A percentile compares a stretch with the other conserved stretches of the same genome.
phyloP scores from a whole-genome alignment of 2,888 invertebrate genomes.

The Scelioninae gen. 1 region DNA sequence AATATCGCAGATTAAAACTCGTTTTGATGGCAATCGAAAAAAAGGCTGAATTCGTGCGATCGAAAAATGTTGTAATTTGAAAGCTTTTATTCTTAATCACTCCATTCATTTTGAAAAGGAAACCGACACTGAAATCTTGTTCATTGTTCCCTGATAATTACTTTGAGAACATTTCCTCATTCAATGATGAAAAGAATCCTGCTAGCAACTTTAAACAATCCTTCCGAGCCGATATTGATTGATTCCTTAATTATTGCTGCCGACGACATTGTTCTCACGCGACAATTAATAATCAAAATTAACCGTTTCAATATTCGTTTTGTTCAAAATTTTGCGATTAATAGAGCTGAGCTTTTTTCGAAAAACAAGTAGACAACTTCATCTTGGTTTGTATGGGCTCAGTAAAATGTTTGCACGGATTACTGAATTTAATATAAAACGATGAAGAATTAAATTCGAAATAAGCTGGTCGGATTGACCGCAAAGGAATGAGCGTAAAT shows the following conservation, averaged over 20 bases:
- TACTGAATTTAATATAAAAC: too few species aligned
- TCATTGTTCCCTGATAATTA: constrained; percentile 61
- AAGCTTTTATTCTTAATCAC: constrained; percentile 63
- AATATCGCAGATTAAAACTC: constrained; percentile 36
- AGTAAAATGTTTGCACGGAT: too few species aligned
- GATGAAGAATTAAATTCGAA: too few species aligned
- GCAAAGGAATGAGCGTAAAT: constrained; percentile 14
- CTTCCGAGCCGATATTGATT: constrained; percentile 47
- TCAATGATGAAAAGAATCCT: constrained; percentile 48
- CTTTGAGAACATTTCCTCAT: constrained; percentile 58
- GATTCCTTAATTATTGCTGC: constrained; percentile 52
- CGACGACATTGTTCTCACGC: constrained; percentile 40
- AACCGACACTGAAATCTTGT: constrained; percentile 50
- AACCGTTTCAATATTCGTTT: too few species aligned
- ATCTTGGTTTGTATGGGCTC: too few species aligned
- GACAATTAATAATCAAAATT: constrained; percentile 43
- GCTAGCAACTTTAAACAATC: constrained; percentile 58
- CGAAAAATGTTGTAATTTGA: constrained; percentile 52
- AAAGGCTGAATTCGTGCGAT: constrained; percentile 12
- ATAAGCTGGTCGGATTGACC: too few species aligned
- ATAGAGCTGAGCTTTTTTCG: not conserved
- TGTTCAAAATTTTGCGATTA: too few species aligned
- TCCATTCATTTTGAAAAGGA: constrained; percentile 62
- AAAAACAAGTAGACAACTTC: too few species aligned
- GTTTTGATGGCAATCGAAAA: constrained; percentile 13